A percentile compares a stretch with the other conserved stretches of the same genome.
Conservation (phyloP, 2,888 invertebrate genomes). For the Chironomus tentans region DNA sequence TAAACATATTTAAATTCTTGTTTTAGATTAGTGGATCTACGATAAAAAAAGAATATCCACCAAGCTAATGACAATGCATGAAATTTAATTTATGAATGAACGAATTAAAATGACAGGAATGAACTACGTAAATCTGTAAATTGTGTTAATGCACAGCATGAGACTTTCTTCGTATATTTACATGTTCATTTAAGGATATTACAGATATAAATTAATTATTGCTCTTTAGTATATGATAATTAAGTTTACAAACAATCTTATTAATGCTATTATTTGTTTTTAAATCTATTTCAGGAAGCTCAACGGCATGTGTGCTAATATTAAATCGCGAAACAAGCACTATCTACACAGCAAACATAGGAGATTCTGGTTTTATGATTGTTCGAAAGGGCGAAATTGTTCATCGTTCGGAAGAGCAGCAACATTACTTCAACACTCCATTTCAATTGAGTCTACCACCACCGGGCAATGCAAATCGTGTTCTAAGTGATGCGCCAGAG, state of each 20-base stretch:
- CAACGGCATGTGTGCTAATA: constrained; percentile 94
- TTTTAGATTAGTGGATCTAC: too few species aligned
- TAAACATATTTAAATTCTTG: too few species aligned
- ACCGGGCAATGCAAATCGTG: constrained; percentile 75
- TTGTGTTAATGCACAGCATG: too few species aligned
- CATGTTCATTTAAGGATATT: too few species aligned
- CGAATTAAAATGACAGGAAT: too few species aligned
- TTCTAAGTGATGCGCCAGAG: constrained; percentile 88
- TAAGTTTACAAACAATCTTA: background rate
- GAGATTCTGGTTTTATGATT: constrained; percentile 97
- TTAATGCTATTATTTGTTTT: constrained; percentile 17
- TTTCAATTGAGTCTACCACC: constrained; percentile 94
- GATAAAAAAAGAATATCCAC: too few species aligned
- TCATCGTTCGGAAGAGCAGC: constrained; percentile 91
- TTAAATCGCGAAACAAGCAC: constrained; percentile 82
- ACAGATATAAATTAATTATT: background rate
- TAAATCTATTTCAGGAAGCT: constrained; percentile 63
- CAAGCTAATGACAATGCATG: too few species aligned
- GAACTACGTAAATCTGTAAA: too few species aligned
- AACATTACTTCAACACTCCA: constrained; percentile 98
- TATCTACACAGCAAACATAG: constrained; percentile 93
- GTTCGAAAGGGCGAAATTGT: constrained; percentile 79
- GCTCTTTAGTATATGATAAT: constrained; percentile 1
- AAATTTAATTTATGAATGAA: too few species aligned
- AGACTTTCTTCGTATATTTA: too few species aligned